Evolutionary conservation across 2,888 invertebrate genomes (phyloP), one percentile per base, ranked within the genome.

Genomic region (Nomada goodeniana): DNA sequence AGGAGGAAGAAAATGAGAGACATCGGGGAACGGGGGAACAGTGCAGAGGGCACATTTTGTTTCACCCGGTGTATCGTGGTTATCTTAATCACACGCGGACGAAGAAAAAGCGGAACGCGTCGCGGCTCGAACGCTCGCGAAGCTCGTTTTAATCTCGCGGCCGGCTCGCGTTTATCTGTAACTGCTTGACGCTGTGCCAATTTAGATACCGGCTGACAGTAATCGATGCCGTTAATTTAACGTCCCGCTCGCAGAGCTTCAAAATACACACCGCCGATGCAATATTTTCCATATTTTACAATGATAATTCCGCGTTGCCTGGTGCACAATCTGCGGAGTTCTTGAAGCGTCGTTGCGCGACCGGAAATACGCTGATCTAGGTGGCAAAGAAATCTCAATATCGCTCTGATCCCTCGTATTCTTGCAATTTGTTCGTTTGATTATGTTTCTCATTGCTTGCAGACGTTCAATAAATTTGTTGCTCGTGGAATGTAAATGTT

Each of bases 201-300:
- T 80, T 80, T 84, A 84, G 63, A 71, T 80, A 80, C 76, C 68
- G 59, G 42, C 13, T 59, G 71, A 76, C 59, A 68, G 47, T 70
- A 80, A 84, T 76, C 63, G 55, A 71, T 64, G 50, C 53, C 29
- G 59, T 76, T 53, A 71, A 70, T 67, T 73, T 76, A 73, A 26
- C 60, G n/a, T 63, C 47, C 18, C 18, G 64, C 55, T 74, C 60
- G 50, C 15, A n/a, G 15, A 68, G 42, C n/a, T 18, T 69, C 52
- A 23, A 73, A 65, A 29, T 73, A 53, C 10, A 52, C 65, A 18
- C 13, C 36, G 13, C 15, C 73, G n/a, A 20, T 18, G 29, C 18
- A 42, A 67, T 42, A 68, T 78, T 68, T 75, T 55, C 26, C n/a
- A 42, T 50, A 61, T 61, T 75, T 68, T 57, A 11, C 13, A 68